phyloP scores from a whole-genome alignment of 2,113 vertebrate species.

The Tenrec ecaudatus region DNA sequence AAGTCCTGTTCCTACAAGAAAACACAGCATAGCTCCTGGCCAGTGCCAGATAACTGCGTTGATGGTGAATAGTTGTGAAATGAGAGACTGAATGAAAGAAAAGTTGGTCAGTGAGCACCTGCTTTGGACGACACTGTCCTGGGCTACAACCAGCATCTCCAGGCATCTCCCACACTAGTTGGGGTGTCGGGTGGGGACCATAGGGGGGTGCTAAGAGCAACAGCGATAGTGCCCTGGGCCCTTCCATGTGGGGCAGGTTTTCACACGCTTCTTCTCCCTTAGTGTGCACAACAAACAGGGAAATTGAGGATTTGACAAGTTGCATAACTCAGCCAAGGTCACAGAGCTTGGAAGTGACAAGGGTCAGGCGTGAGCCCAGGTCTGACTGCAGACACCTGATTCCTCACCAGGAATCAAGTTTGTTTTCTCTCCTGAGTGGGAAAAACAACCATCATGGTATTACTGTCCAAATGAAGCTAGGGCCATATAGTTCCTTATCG shows the following conservation, averaged over 20 bases:
- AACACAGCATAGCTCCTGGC: slow-evolving; percentile 17
- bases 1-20: slow-evolving; percentile 39
- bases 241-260: not conserved
- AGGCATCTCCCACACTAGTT: not conserved
- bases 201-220: not conserved
- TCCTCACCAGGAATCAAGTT: slow-evolving; percentile 23
- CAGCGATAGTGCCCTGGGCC: not conserved
- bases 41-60: slow-evolving; percentile 13
- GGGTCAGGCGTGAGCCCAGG: not conserved
- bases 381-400: not conserved
- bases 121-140: not conserved
- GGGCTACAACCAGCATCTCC: not conserved
- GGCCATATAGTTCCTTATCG: too few relatives aligned
- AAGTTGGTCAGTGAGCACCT: not conserved
- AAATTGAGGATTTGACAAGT: slow-evolving; percentile 10
- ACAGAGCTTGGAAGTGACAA: not conserved
- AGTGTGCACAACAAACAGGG: not conserved
- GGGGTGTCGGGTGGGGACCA: not conserved
- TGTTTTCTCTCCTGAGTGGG: slow-evolving; percentile 47
- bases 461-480: slow-evolving; percentile 9
- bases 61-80: slow-evolving; percentile 56
- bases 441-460: not conserved
- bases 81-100: slow-evolving; percentile 26
- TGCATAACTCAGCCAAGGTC: slow-evolving; percentile 11
- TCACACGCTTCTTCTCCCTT: not conserved